phyloP scores from a whole-genome alignment of 2,888 invertebrate genomes.

The Cephus runcator region DNA sequence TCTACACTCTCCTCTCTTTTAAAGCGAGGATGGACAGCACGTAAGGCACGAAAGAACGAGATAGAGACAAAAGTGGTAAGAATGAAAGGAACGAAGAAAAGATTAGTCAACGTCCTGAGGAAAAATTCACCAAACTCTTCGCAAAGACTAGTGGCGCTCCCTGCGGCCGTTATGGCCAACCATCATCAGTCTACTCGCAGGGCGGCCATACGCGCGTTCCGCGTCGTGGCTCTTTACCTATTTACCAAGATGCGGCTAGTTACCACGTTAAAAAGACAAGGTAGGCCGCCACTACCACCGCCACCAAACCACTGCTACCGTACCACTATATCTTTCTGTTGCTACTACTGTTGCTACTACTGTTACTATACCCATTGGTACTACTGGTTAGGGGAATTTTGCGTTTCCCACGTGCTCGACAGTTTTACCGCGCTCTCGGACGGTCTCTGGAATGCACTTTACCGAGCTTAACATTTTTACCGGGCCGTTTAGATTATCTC shows the following conservation, averaged over 20 bases:
- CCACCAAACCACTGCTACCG: neutral
- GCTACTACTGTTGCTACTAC: neutral
- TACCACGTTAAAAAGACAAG: slow-evolving; percentile 40
- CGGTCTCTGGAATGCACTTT: slow-evolving; percentile 38
- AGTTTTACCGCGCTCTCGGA: slow-evolving; percentile 23
- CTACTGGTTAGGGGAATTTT: slow-evolving; percentile 31
- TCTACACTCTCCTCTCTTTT: neutral
- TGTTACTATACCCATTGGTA: slow-evolving; percentile 15
- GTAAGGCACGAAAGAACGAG: too few species aligned
- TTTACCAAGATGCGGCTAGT: slow-evolving; percentile 54
- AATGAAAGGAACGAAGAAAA: neutral
- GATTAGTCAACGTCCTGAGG: neutral
- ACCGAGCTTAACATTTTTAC: slow-evolving; percentile 3
- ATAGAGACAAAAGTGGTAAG: too few species aligned
- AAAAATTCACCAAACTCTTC: neutral
- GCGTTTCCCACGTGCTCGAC: slow-evolving; percentile 58
- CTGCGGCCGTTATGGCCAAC: neutral
- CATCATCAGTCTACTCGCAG: neutral
- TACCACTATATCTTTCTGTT: neutral
- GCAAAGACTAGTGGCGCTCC: neutral
- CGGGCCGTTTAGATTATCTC: slow-evolving; percentile 13
- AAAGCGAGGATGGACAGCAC: neutral
- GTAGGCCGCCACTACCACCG: neutral
- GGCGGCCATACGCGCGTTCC: neutral
- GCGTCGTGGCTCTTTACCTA: slow-evolving; percentile 41